Evolutionary conservation across 2,113 vertebrate species (phyloP).

Genomic region (Anthoscopus minutus): DNA sequence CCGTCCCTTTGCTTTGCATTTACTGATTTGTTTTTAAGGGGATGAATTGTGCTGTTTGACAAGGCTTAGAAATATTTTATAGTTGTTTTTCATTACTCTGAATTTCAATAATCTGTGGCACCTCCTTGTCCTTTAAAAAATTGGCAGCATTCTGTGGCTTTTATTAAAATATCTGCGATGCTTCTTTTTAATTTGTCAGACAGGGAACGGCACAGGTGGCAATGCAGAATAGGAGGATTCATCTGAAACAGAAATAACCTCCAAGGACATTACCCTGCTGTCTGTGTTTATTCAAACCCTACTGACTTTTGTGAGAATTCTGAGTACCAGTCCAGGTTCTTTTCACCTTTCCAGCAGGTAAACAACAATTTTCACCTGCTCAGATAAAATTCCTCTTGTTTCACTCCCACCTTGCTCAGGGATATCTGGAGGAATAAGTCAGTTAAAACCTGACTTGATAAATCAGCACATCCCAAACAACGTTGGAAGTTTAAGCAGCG

Average conservation of each 20-base stretch:
- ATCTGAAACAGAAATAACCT: slow-evolving; percentile 26
- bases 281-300: background rate
- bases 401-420: background rate
- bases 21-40: background rate
- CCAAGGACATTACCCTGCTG: slow-evolving; percentile 5
- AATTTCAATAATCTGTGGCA: background rate
- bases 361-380: background rate
- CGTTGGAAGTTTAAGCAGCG: background rate
- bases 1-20: background rate
- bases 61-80: background rate
- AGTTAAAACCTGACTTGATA: background rate
- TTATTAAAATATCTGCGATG: slow-evolving; percentile 5
- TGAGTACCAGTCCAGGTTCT: background rate
- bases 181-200: slow-evolving; percentile 27
- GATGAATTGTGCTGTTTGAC: background rate
- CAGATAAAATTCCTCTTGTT: background rate
- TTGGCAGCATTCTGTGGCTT: background rate
- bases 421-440: background rate
- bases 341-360: background rate
- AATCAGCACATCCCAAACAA: background rate
- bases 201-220: slow-evolving; percentile 1
- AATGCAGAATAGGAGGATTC: background rate
- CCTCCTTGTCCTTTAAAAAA: background rate
- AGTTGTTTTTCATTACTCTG: background rate
- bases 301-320: background rate